A percentile compares a stretch with the other conserved stretches of the same genome.
These are phyloP conservation scores for Octodon degus DNA, from an alignment of 2,113 vertebrate genomes.

Conservation along the genomic window DNA sequence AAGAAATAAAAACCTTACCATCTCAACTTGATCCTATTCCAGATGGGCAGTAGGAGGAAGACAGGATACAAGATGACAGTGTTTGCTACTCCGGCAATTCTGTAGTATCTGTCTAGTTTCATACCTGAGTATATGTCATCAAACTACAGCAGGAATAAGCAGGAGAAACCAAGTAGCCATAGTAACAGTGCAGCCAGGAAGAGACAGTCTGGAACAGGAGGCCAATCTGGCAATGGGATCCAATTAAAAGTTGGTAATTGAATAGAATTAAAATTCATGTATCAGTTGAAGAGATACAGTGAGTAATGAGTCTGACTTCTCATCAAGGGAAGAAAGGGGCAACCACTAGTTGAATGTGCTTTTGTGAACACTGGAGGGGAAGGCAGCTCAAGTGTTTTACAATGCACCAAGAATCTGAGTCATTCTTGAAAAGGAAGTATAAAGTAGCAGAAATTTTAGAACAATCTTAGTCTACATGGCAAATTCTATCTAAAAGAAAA, in stretches of 20 bases:
- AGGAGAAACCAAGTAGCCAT: slow-evolving; percentile 53
- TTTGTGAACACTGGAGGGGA: neutral
- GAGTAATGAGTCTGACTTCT: slow-evolving; percentile 57
- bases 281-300: slow-evolving; percentile 48
- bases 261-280: slow-evolving; percentile 61
- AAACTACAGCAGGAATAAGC: slow-evolving; percentile 15
- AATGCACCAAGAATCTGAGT: neutral
- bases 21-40: slow-evolving; percentile 20
- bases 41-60: neutral
- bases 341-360: slow-evolving; percentile 5
- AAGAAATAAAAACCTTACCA: slow-evolving; percentile 56
- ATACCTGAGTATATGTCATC: slow-evolving; percentile 32
- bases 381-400: neutral
- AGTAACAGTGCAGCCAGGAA: slow-evolving; percentile 49
- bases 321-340: neutral
- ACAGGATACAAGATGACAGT: neutral
- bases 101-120: neutral
- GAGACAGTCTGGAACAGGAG: slow-evolving; percentile 45
- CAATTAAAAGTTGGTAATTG: slow-evolving; percentile 76
- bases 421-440: slow-evolving; percentile 44
- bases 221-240: slow-evolving; percentile 60
- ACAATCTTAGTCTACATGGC: neutral
- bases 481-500: neutral
- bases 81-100: neutral
- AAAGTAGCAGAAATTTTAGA: slow-evolving; percentile 42